phyloP scores from a whole-genome alignment of 1,140 invertebrate species.

The Sesamia nonagrioides region DNA sequence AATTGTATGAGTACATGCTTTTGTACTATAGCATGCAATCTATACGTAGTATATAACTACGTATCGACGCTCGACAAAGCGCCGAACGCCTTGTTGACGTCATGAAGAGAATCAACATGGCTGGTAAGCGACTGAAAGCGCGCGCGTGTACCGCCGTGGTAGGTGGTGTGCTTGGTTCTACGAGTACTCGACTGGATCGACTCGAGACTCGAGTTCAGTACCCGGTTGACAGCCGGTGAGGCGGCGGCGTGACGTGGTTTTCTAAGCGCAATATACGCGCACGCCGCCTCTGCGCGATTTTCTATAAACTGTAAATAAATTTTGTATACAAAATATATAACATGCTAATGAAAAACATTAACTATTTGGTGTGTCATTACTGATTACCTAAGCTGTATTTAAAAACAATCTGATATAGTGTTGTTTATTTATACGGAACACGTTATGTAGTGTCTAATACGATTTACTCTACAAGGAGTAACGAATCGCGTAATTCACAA shows the following conservation, averaged over 20 bases:
- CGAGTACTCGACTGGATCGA: constrained; percentile 68
- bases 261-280: constrained; percentile 70
- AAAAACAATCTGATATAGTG: constrained; percentile 45
- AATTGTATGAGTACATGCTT: background rate
- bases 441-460: constrained; percentile 66
- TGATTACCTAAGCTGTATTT: constrained; percentile 28
- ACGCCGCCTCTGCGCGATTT: constrained; percentile 85
- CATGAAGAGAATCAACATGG: constrained; percentile 76
- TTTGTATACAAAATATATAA: constrained; percentile 72
- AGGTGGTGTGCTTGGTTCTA: constrained; percentile 53
- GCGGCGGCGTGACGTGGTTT: constrained; percentile 78
- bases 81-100: constrained; percentile 67
- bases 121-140: constrained; percentile 60
- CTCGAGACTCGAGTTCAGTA: constrained; percentile 79
- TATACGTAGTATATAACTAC: constrained; percentile 24
- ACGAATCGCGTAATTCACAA: constrained; percentile 51
- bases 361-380: constrained; percentile 47
- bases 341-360: constrained; percentile 54
- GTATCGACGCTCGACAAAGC: constrained; percentile 43
- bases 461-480: constrained; percentile 64
- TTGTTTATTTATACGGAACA: constrained; percentile 54
- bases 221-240: constrained; percentile 85
- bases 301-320: constrained; percentile 81
- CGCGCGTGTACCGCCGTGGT: constrained; percentile 50
- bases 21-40: background rate